Percentiles rank a stretch among this genome's conserved stretches.
phyloP scores from a whole-genome alignment of 92 coral and sea anemone genomes.

The Diadumene lineata region DNA sequence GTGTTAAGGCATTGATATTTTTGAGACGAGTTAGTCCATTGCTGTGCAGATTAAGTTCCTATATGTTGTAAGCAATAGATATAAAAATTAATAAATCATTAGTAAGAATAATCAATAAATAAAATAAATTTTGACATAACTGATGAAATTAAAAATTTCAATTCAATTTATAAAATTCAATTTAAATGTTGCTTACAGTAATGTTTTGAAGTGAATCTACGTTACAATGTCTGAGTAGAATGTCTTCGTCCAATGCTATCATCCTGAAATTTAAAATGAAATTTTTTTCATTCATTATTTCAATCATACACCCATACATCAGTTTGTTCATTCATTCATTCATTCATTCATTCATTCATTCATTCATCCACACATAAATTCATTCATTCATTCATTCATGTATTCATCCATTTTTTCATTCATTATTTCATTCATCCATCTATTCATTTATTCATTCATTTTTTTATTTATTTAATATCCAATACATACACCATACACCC shows the following conservation, averaged over 20 bases:
- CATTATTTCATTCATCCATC: too few relatives aligned
- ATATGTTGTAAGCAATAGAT: too few relatives aligned
- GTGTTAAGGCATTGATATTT: conserved; percentile 63
- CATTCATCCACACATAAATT: neutral
- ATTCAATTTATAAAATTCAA: neutral
- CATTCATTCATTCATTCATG: neutral
- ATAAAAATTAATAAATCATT: too few relatives aligned
- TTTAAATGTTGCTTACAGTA: conserved; percentile 37
- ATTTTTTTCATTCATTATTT: neutral
- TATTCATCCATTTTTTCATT: neutral
- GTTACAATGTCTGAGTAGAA: conserved; percentile 67
- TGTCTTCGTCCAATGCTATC: conserved; percentile 80
- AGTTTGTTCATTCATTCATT: neutral
- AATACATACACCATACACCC: neutral
- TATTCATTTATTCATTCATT: neutral
- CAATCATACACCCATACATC: neutral
- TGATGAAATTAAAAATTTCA: too few relatives aligned
- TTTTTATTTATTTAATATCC: neutral
- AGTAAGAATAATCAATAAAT: too few relatives aligned
- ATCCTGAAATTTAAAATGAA: conserved; percentile 62
- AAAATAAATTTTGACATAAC: too few relatives aligned
- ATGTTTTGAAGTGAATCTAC: conserved; percentile 67
- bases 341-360: neutral
- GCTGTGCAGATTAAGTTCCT: conserved; percentile 83
- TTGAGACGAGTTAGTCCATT: conserved; percentile 86